A percentile compares a stretch with the other conserved stretches of the same genome.
Conservation (phyloP, 2,113 vertebrate species). For the Motacilla tschutschensis region DNA sequence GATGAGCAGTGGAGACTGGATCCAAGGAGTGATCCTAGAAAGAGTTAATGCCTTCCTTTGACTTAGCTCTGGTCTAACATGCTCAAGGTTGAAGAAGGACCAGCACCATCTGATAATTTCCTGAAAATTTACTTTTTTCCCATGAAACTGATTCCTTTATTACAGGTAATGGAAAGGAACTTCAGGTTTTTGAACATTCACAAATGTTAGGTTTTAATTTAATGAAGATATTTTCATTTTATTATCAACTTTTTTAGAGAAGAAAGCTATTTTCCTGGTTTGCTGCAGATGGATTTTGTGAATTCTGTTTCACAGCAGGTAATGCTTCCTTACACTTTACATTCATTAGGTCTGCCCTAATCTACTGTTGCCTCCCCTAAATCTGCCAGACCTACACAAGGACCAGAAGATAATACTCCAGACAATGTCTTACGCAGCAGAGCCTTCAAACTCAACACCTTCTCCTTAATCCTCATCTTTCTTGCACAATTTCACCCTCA, state of each 20-base stretch:
- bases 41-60: not conserved
- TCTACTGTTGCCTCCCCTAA: not conserved
- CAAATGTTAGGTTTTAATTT: not conserved
- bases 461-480: not conserved
- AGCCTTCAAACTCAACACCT: not conserved
- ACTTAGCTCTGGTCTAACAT: not conserved
- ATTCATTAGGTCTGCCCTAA: not conserved
- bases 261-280: not conserved
- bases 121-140: not conserved
- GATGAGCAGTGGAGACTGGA: not conserved
- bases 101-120: not conserved
- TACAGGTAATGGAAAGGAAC: not conserved
- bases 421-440: not conserved
- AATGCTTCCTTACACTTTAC: not conserved
- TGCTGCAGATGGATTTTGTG: not conserved
- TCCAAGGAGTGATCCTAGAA: not conserved
- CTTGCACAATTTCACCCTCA: slow-evolving; percentile 6
- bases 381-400: not conserved
- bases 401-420: not conserved
- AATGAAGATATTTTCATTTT: not conserved
- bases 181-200: not conserved
- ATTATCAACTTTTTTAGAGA: not conserved
- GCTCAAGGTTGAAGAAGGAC: not conserved
- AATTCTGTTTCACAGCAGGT: not conserved
- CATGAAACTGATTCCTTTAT: not conserved